Base-by-base conservation (phyloP, 2,888 invertebrate genomes). In the Conistra vaccinii region DNA sequence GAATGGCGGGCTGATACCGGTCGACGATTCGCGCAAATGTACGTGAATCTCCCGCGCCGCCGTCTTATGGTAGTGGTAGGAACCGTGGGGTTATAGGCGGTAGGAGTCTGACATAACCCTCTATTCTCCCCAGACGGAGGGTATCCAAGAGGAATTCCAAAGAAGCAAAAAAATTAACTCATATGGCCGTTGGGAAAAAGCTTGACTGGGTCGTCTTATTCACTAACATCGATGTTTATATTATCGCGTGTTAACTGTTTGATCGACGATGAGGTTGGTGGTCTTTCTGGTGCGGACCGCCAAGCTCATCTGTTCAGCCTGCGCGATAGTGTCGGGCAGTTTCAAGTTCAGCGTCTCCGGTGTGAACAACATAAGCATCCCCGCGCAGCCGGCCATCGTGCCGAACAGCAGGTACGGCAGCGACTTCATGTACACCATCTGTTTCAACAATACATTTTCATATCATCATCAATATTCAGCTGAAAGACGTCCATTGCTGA, bases 321-420 rank as follows among this genome's bases (percentile, higher is more conserved):
- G 67, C n/a, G 26, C 51, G 42, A 86, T 48, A 63, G 81, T 83
- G 71, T 85, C 75, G 20, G 84, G 86, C 45, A 85, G 75, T 55
- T 69, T 83, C 55, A 80, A 55, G 69, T 76, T 74, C 66, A 84
- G 69, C 29, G 88, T 86, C 73, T 83, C 87, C 20, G 86, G 86
- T 2, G 89, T 80, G n/a, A 86, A 57, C 45, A 86, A 67, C 85
- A 86, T 81, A 14, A 88, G 74, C 58, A 86, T 1, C 0, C 88
- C 86, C 0, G 88, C 70, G 20, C 20, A 14, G 12, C 48, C 61
- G 1, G 86, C 72, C 74, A 86, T 35, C 26, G 20, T 10, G 3
- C 86, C 86, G 45, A 86, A 86, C 26, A 86, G 0, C 4, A 86
- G 3, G 63, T 81, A 86, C 29, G 86, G 87, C 6, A 86, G 71